Conservation (phyloP, 1,140 invertebrate species). For the Carposina sasakii region DNA sequence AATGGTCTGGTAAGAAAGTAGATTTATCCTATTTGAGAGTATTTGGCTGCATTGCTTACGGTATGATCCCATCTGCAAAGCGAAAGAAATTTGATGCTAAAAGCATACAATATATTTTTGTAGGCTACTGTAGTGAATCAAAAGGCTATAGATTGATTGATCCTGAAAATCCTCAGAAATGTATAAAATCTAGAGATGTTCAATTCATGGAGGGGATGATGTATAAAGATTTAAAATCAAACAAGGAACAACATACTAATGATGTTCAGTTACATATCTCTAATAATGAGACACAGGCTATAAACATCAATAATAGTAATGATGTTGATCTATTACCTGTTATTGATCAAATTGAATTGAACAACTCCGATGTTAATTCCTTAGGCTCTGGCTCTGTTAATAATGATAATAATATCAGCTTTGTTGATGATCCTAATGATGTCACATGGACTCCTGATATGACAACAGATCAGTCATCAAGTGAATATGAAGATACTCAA, state of each 20-base stretch:
- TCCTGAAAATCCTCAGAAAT: slow-evolving; percentile 25
- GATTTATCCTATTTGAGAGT: slow-evolving; percentile 43
- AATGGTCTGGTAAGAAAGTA: slow-evolving; percentile 46
- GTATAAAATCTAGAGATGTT: slow-evolving; percentile 36
- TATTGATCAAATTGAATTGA: no score
- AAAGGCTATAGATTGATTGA: slow-evolving; percentile 58
- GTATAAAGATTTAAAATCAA: background rate
- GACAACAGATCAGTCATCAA: slow-evolving; percentile 1
- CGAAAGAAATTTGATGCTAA: slow-evolving; percentile 45
- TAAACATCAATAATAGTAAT: background rate
- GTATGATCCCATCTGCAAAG: slow-evolving; percentile 44
- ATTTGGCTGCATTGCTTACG: slow-evolving; percentile 61
- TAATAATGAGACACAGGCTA: background rate
- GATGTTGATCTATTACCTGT: no score
- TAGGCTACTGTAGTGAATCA: slow-evolving; percentile 53
- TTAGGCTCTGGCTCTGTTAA: no score
- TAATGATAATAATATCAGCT: no score
- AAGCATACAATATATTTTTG: slow-evolving; percentile 42
- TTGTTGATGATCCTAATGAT: background rate
- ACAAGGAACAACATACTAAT: background rate
- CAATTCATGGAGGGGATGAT: slow-evolving; percentile 32
- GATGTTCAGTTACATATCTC: background rate
- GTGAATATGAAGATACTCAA: slow-evolving; percentile 5
- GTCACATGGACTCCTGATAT: slow-evolving; percentile 3
- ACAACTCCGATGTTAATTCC: no score